Evolutionary conservation across 2,797 vertebrate species (phyloP).

Genomic region (Cyprinodon diabolis): DNA sequence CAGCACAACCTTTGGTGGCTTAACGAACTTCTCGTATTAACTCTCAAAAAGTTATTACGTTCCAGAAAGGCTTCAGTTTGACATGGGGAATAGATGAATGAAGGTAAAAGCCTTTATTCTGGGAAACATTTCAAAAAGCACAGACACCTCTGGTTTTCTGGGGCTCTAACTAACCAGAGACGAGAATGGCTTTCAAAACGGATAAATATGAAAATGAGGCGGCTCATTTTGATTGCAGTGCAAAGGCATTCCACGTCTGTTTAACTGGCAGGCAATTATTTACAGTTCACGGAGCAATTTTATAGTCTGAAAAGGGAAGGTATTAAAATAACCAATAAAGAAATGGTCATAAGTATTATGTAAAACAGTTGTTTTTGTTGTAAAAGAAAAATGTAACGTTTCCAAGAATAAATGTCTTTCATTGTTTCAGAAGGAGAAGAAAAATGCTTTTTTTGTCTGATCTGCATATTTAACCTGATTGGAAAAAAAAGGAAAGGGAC

Average conservation of each 20-base stretch:
- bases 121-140: constrained; percentile 54
- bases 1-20: constrained; percentile 37
- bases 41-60: constrained; percentile 48
- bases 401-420: background rate
- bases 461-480: background rate
- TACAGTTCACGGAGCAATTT: constrained; percentile 16
- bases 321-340: constrained; percentile 10
- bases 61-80: constrained; percentile 63
- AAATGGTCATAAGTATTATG: background rate
- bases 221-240: constrained; percentile 37
- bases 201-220: constrained; percentile 53
- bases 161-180: constrained; percentile 19
- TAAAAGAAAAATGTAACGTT: background rate
- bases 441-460: too few relatives aligned
- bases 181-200: constrained; percentile 41
- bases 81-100: constrained; percentile 58
- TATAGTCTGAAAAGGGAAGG: constrained; percentile 17
- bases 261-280: constrained; percentile 38
- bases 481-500: too few relatives aligned
- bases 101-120: constrained; percentile 45
- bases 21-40: constrained; percentile 41
- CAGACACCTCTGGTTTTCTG: constrained; percentile 32
- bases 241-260: constrained; percentile 26
- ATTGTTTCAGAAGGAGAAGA: too few relatives aligned
- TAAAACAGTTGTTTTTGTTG: constrained; percentile 6